Percentiles rank a stretch among this genome's conserved stretches.
Evolutionary conservation across 2,888 invertebrate species (phyloP).

Genomic region (Rhamphomyia laevipes): DNA sequence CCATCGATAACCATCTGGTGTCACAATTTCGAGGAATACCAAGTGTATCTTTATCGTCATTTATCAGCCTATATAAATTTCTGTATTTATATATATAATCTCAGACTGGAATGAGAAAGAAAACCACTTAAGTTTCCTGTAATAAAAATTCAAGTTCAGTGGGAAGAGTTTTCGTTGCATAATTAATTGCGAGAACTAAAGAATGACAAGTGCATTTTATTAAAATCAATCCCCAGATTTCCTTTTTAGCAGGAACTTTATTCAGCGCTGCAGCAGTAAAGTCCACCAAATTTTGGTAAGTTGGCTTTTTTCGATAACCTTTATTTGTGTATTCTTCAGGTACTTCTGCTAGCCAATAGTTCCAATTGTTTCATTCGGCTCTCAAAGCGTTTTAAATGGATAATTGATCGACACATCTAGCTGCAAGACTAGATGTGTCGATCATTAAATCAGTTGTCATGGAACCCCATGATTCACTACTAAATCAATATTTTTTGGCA

Average conservation of each 20-base stretch:
- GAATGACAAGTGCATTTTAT: constrained; percentile 3
- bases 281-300: neutral
- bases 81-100: constrained; percentile 15
- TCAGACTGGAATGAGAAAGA: neutral
- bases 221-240: neutral
- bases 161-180: neutral
- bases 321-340: neutral
- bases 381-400: neutral
- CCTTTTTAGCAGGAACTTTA: neutral
- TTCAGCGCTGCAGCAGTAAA: neutral
- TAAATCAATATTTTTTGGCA: constrained; percentile 2
- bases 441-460: neutral
- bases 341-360: neutral
- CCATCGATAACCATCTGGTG: constrained; percentile 21
- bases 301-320: neutral
- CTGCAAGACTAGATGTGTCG: neutral
- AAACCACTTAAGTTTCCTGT: constrained; percentile 15
- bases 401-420: neutral
- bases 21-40: constrained; percentile 15
- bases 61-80: constrained; percentile 15
- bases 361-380: neutral
- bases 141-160: constrained; percentile 4
- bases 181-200: neutral
- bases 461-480: neutral
- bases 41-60: constrained; percentile 18